Evolutionary conservation across 2,888 invertebrate species (phyloP), one percentile per base, ranked within the genome.

Genomic region (Habrosyne pyritoides): DNA sequence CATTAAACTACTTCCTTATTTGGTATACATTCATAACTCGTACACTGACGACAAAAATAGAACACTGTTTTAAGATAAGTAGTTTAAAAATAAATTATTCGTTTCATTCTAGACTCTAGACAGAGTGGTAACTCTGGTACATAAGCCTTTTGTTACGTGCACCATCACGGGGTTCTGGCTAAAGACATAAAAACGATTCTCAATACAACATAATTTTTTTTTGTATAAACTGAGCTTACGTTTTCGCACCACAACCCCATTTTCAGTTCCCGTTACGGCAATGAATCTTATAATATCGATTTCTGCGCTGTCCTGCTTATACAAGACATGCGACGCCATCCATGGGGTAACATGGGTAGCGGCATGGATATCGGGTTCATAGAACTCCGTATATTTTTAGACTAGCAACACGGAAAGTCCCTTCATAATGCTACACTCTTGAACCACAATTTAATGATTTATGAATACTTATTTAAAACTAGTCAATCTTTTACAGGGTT

Each of bases 401-500:
- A 42, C 42, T 42, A 42, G 42, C 42, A 42, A 42, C 42, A 42
- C 42, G 42, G 42, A n/a, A 42, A 18, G 18, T 42, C 14, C 18
- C 42, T 42, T 42, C 18, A 18, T 2, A 0, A 18, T 42, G 36
- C 10, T 8, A 18, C 2, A 42, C 6, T 18, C 42, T 42, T 18
- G 8, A 42, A 42, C 42, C 18, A 42, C 42, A n/a, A 33, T 18
- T 42, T 8, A 42, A 42, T 42, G 0, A 42, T 42, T 5, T 42
- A 8, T 42, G 42, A 42, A 42, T 42, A 42, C 18, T 1, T n/a
- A 18, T 18, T 14, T 1, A 18, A 18, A 42, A 18, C 42, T 42
- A 8, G 18, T 18, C 14, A 14, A n/a, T 36, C 24, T 36, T 36
- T 18, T 18, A 14, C 18, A 42, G 42, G 42, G 42, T 18, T 42